Evolutionary conservation across 2,113 vertebrate genomes (phyloP).

Genomic region (Crypturellus undulatus): DNA sequence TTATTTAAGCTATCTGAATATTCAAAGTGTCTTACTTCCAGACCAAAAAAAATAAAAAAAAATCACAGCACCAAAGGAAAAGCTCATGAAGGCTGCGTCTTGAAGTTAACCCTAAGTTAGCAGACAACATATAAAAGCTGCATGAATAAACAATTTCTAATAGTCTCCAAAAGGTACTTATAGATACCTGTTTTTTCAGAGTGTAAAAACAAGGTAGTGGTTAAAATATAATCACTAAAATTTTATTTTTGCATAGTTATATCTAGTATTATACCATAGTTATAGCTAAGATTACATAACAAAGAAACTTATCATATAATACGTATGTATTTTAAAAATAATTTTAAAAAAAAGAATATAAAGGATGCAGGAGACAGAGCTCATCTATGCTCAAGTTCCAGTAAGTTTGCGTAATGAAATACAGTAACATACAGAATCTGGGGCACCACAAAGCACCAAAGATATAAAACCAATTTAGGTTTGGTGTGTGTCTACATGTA

Average conservation of each 20-base stretch:
- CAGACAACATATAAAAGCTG: neutral
- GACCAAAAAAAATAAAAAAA: neutral
- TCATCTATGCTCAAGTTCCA: neutral
- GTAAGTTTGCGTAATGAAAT: neutral
- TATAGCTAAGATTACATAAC: too few relatives aligned
- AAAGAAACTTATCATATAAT: neutral
- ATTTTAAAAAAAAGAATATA: neutral
- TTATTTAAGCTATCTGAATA: neutral
- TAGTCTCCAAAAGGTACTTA: neutral
- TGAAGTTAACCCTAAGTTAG: neutral
- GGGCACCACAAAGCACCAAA: neutral
- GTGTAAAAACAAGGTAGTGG: neutral
- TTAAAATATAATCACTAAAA: neutral
- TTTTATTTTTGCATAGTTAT: neutral
- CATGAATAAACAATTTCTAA: neutral
- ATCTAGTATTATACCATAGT: neutral
- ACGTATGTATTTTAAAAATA: neutral
- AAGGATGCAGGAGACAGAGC: neutral
- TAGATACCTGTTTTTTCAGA: neutral
- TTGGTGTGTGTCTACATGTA: neutral
- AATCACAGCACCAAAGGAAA: too few relatives aligned
- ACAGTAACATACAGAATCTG: neutral
- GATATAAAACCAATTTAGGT: neutral
- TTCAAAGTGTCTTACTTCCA: neutral
- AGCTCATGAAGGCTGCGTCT: neutral